phyloP scores from a whole-genome alignment of 2,797 vertebrate genomes.

The Rhynchonycteris naso region DNA sequence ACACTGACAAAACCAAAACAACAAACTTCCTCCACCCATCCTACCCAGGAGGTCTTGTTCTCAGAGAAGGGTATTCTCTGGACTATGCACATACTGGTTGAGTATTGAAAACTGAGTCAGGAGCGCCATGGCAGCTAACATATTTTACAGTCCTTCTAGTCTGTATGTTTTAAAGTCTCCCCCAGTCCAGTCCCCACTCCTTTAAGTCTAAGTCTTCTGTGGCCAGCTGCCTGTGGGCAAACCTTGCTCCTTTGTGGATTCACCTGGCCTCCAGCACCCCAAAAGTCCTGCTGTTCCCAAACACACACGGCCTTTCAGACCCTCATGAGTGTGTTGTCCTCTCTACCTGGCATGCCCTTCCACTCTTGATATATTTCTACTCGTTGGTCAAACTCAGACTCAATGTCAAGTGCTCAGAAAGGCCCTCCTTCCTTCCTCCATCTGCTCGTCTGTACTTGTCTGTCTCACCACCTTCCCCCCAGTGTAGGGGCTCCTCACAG shows the following conservation, averaged over 20 bases:
- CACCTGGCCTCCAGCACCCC: rapidly evolving
- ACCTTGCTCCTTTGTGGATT: too few species aligned
- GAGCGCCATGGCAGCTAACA: neutral
- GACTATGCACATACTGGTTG: neutral
- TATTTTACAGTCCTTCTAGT: neutral
- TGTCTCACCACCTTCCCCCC: rapidly evolving
- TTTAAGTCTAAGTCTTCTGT: neutral
- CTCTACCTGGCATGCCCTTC: neutral
- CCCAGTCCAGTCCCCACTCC: too few species aligned
- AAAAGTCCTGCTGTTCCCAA: neutral
- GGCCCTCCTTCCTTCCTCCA: neutral
- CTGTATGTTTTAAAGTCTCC: neutral
- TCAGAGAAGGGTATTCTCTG: neutral
- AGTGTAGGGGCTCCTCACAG: rapidly evolving
- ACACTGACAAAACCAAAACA: neutral
- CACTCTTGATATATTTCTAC: neutral
- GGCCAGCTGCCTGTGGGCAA: neutral
- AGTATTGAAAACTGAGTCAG: neutral
- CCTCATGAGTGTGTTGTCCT: neutral
- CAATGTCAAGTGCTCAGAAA: neutral
- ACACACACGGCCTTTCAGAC: neutral
- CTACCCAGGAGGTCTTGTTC: neutral
- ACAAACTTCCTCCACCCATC: neutral
- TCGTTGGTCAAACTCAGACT: neutral
- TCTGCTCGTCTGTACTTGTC: neutral